A percentile compares a stretch with the other conserved stretches of the same genome.
Evolutionary conservation across 1,140 invertebrate genomes (phyloP).

Genomic region (Glomeris maerens): DNA sequence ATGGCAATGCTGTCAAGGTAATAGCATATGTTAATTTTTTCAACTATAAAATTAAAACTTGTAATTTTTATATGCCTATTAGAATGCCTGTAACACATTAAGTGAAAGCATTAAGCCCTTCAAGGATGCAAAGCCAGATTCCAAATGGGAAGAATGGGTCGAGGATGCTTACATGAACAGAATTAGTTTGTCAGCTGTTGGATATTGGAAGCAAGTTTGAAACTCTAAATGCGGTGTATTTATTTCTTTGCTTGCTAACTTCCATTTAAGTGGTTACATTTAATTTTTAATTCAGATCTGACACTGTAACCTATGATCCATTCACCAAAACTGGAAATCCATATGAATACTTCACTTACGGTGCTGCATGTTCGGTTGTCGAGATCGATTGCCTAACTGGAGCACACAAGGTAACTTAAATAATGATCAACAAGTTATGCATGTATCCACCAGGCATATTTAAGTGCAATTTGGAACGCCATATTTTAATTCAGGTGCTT

Average conservation of each 20-base stretch:
- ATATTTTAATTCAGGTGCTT: conserved; percentile 24
- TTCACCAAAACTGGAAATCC: conserved; percentile 50
- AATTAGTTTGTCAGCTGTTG: conserved; percentile 67
- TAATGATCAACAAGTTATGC: too few relatives aligned
- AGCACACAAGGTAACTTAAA: conserved; percentile 50
- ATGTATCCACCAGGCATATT: too few relatives aligned
- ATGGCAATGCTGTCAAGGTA: too few relatives aligned
- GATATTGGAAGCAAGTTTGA: conserved; percentile 49
- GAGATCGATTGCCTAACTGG: conserved; percentile 79
- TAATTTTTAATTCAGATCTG: conserved; percentile 37
- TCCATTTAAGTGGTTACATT: conserved; percentile 8
- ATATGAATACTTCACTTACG: conserved; percentile 70
- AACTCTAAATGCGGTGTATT: neutral
- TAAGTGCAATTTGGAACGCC: too few relatives aligned
- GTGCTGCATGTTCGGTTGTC: conserved; percentile 61
- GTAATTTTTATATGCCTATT: too few relatives aligned
- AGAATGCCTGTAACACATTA: conserved; percentile 68
- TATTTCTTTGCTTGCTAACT: neutral
- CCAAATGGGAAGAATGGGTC: conserved; percentile 77
- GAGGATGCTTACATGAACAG: conserved; percentile 60
- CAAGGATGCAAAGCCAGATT: conserved; percentile 57
- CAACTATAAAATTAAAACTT: too few relatives aligned
- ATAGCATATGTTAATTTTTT: too few relatives aligned
- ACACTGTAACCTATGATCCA: conserved; percentile 59
- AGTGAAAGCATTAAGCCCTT: conserved; percentile 59